Evolutionary conservation across 1,140 invertebrate species (phyloP).

Genomic region (Coelopa frigida): DNA sequence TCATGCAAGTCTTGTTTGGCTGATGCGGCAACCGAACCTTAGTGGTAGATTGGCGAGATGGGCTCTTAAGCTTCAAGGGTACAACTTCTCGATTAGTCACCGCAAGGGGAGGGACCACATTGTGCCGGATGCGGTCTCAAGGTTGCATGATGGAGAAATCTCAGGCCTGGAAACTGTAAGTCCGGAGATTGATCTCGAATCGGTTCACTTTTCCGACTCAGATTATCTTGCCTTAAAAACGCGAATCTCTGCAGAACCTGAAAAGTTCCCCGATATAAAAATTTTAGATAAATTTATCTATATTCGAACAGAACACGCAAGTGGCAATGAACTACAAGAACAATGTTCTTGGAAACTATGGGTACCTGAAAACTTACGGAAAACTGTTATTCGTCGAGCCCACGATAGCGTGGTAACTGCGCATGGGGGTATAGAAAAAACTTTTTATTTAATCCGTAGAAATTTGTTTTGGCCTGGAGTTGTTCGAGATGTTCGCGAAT

Average conservation of each 20-base stretch:
- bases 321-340: not conserved
- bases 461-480: not conserved
- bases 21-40: conserved; percentile 26
- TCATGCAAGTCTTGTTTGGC: conserved; percentile 2
- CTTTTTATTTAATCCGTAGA: not conserved
- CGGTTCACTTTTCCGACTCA: not conserved
- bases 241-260: not conserved
- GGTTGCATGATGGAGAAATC: not conserved
- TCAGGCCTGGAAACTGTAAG: not conserved
- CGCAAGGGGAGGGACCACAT: conserved; percentile 1
- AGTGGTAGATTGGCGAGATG: conserved; percentile 26
- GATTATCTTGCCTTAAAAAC: conserved; percentile 1
- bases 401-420: not conserved
- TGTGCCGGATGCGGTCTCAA: not conserved
- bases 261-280: not conserved
- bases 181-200: not conserved
- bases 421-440: not conserved
- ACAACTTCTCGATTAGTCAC: conserved; percentile 13
- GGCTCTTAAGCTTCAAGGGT: conserved; percentile 24
- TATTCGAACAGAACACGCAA: not conserved
- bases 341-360: not conserved
- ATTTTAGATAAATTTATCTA: not conserved
- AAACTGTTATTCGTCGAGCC: not conserved
- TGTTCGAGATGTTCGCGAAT: not conserved
- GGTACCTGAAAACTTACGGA: not conserved